Evolutionary conservation across 2,888 invertebrate species (phyloP).

Genomic region (Macaria liturata): DNA sequence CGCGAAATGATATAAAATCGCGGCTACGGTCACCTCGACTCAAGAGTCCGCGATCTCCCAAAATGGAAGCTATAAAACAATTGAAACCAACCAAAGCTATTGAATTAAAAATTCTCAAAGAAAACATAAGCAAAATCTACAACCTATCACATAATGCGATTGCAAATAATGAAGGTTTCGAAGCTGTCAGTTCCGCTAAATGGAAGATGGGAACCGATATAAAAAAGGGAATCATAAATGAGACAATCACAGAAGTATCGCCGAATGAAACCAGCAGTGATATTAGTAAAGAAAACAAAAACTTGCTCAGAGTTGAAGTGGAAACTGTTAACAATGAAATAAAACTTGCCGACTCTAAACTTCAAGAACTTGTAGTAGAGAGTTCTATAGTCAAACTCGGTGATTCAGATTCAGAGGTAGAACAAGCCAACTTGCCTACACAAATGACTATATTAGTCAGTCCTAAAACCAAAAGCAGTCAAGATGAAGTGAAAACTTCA

Average conservation of each 20-base stretch:
- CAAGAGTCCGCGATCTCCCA: conserved; percentile 8
- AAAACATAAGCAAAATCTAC: conserved; percentile 53
- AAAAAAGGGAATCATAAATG: neutral
- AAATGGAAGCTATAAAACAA: conserved; percentile 30
- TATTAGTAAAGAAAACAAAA: conserved; percentile 28
- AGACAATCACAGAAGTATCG: conserved; percentile 5
- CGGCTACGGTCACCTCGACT: neutral
- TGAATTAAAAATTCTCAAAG: conserved; percentile 52
- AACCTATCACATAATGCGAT: conserved; percentile 38
- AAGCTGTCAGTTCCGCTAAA: neutral
- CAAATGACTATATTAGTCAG: conserved; percentile 59
- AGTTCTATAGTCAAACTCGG: conserved; percentile 40
- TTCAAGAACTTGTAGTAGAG: conserved; percentile 51
- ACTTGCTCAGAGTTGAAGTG: conserved; percentile 54
- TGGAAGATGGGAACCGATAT: neutral
- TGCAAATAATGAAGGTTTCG: conserved; percentile 7
- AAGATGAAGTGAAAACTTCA: neutral
- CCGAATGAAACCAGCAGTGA: conserved; percentile 1
- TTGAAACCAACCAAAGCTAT: conserved; percentile 37
- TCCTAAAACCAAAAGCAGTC: conserved; percentile 40
- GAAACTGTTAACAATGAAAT: conserved; percentile 47
- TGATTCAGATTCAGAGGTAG: conserved; percentile 31
- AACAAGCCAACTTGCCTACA: conserved; percentile 31
- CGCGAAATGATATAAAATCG: neutral
- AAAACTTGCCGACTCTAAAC: conserved; percentile 36